Base-by-base conservation (phyloP, 2,113 vertebrate species). In the Gallinago media region DNA sequence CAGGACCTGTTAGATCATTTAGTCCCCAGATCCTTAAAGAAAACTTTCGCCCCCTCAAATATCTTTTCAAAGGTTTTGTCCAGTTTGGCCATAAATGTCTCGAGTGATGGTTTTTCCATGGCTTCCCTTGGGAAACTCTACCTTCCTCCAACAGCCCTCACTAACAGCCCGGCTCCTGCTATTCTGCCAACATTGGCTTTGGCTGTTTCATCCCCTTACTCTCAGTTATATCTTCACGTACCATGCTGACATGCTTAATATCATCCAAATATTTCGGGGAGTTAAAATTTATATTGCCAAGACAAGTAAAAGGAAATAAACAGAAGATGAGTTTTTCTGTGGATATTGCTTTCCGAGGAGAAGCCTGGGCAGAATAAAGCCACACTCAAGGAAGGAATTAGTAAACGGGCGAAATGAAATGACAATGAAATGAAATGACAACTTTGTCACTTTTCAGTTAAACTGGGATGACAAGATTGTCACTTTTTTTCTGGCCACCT, bases 181-280 rank as follows among this genome's bases (percentile, higher is more conserved):
- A 31, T 16, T 38, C 90, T 72, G 85, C 59, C 94, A 96, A 32
- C 66, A 54, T 84, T 92, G 87, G 61, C 86, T 83, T 93, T 96
- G 92, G 88, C 88, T 94, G 34, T 65, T 86, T 96, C 72, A 44
- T 83, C 84, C 58, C 76, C 89, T 29, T 87, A 75, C 91, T 92
- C 95, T 76, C 63, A 70, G 81, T 77, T 94, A 36, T 54, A 94
- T 78, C 85, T 72, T 77, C 88, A 87, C 0, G 12, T 78, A 78
- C 79, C 68, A 81, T 3, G 4, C 9, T 72, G 80, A 89, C 61
- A 81, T 65, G 13, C 58, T 91, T 79, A 91, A 81, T 54, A 56
- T 32, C 32, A 65, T 46, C 79, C 1, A 18, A 61, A 74, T 31
- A 9, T 4, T 72, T 93, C 31, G 59, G 68, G 78, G 46, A 84